Base-by-base conservation (phyloP, 2,888 invertebrate species). In the Monopis laevigella region DNA sequence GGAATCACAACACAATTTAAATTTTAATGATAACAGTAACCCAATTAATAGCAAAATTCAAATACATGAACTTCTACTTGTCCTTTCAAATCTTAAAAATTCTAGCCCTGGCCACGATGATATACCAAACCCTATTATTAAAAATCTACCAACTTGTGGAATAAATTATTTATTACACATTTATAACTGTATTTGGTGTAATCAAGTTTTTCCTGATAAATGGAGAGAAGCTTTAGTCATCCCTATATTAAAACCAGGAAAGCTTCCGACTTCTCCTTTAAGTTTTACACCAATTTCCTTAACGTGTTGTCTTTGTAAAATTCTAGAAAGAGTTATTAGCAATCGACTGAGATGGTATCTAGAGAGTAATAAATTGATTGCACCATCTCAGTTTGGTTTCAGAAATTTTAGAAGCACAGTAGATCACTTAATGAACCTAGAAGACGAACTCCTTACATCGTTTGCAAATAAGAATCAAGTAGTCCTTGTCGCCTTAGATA, bases 211-310 rank as follows among this genome's bases (percentile, higher is more conserved):
- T 29, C 48, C 49, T 7, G 43, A 43, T 28, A 19, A 18, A 3
- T 49, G 48, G 49, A 42, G 27, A 38, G 43, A 46, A 34, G 48
- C 49, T 12, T 6, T 46, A 17, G 46, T 49, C 1, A 19, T 48
- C 5, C 49, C 49, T 16, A 46, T 49, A 28, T 32, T 44, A 39
- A 49, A 48, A 43, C 46, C 46, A 13, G 45, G 44, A 7, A 48
- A 45, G 40, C 21, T 40, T 5, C 24, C 43, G 2, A 42, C 14
- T 13, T 30, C 12, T 8, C 11, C 16, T 26, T 16, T 40, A 8
- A 49, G 38, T 29, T 48, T 43, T 41, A 45, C 46, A 30, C 46
- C 48, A 3, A 49, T 49, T 38, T 45, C 46, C 2, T 27, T 47
- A 17, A 47, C 46, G 13, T 48, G 47, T 10, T n/a, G 11, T n/a